Evolutionary conservation across 2,797 vertebrate species (phyloP).

Genomic region (Agapornis canus): DNA sequence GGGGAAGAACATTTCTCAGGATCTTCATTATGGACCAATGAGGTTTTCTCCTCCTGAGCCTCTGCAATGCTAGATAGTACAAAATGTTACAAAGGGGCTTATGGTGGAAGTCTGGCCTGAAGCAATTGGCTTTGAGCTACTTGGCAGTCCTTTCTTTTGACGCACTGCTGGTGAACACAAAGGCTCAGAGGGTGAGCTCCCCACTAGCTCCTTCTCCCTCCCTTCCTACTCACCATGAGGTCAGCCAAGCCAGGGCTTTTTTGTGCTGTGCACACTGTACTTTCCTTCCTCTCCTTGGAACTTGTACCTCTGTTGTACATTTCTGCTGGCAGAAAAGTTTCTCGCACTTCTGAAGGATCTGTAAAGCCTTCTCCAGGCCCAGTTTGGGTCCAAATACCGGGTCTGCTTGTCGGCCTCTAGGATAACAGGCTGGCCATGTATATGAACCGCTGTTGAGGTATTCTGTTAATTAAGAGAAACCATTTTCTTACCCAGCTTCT

Average conservation of each 20-base stretch:
- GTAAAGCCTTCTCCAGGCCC: background rate
- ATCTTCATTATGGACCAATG: background rate
- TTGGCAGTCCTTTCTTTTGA: conserved; percentile 11
- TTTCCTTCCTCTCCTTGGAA: conserved; percentile 12
- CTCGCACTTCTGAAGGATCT: conserved; percentile 23
- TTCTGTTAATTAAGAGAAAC: conserved; percentile 37
- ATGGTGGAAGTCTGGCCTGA: background rate
- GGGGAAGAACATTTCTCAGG: conserved; percentile 4
- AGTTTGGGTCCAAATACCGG: background rate
- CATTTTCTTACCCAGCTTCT: conserved; percentile 28
- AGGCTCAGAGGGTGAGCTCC: background rate
- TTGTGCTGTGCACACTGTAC: background rate
- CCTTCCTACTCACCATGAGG: background rate
- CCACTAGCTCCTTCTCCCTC: background rate
- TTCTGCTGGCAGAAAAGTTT: conserved; percentile 31
- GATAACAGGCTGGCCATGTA: background rate
- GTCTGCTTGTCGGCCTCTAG: conserved; percentile 11
- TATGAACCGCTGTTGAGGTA: background rate
- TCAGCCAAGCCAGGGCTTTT: background rate
- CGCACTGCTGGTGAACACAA: background rate
- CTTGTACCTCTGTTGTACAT: background rate
- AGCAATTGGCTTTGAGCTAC: conserved; percentile 1
- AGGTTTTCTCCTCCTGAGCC: background rate
- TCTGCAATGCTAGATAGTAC: background rate
- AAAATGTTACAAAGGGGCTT: background rate